A percentile compares a stretch with the other conserved stretches of the same genome.
Conservation (phyloP, 2,888 invertebrate species). For the Muschampia plurimacula region DNA sequence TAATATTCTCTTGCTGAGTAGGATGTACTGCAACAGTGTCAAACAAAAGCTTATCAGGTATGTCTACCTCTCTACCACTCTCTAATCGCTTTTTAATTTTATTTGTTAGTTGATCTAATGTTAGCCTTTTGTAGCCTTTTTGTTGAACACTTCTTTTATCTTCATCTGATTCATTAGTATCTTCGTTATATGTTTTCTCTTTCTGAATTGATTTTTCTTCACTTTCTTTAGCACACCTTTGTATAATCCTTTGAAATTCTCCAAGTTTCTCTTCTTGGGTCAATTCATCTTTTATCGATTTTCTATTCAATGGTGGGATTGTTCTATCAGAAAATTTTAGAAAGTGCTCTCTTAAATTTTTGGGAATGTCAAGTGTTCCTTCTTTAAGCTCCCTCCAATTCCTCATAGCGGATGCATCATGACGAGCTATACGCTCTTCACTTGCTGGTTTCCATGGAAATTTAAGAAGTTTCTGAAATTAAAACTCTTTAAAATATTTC, state of each 20-base stretch:
- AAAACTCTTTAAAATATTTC: conserved; percentile 10
- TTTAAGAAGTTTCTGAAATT: conserved; percentile 87
- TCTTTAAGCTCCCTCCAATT: conserved; percentile 89
- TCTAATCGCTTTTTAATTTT: conserved; percentile 68
- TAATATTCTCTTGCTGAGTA: conserved; percentile 31
- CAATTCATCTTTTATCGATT: conserved; percentile 68
- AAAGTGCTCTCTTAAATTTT: conserved; percentile 85
- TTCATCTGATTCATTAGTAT: conserved; percentile 31
- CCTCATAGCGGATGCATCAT: conserved; percentile 87
- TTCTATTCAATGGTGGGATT: conserved; percentile 72
- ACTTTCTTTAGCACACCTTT: conserved; percentile 62
- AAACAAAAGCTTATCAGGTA: conserved; percentile 69
- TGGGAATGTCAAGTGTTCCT: conserved; percentile 79
- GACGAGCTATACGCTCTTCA: conserved; percentile 84
- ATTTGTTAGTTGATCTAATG: conserved; percentile 70
- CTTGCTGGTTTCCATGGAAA: conserved; percentile 88
- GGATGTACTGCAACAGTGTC: conserved; percentile 52
- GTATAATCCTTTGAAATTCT: conserved; percentile 81
- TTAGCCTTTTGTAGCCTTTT: conserved; percentile 56
- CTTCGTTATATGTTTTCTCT: not conserved
- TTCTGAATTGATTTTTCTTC: conserved; percentile 36
- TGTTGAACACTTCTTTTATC: conserved; percentile 46
- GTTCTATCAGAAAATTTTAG: conserved; percentile 88
- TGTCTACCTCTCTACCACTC: conserved; percentile 60
- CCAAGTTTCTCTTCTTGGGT: conserved; percentile 64